Evolutionary conservation across 2,888 invertebrate genomes (phyloP).

Genomic region (Globia sparganii): DNA sequence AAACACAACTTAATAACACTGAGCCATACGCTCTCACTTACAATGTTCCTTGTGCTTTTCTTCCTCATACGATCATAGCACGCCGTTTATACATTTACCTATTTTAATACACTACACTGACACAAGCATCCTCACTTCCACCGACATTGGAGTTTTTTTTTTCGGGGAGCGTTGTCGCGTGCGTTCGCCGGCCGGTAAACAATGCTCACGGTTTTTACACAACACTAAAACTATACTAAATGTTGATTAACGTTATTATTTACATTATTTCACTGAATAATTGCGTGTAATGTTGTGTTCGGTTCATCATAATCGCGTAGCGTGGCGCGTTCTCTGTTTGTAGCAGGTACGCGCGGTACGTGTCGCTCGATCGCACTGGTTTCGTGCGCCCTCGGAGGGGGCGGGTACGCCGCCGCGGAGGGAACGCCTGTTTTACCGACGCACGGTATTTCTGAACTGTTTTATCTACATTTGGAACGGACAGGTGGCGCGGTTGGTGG

Average conservation of each 20-base stretch:
- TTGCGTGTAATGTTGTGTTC: conserved; percentile 82
- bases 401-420: conserved; percentile 75
- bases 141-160: conserved; percentile 87
- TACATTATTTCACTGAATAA: conserved; percentile 90
- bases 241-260: conserved; percentile 91
- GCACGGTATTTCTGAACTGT: conserved; percentile 59
- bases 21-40: conserved; percentile 85
- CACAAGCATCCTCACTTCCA: conserved; percentile 86
- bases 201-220: conserved; percentile 88
- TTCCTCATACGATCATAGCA: conserved; percentile 91
- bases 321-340: conserved; percentile 79
- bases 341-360: conserved; percentile 82
- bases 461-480: conserved; percentile 76
- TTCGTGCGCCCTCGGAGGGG: conserved; percentile 77
- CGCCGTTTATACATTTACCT: conserved; percentile 89
- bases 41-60: conserved; percentile 89
- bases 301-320: conserved; percentile 85
- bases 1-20: conserved; percentile 85
- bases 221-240: conserved; percentile 88
- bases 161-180: conserved; percentile 89
- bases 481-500: conserved; percentile 82
- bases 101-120: conserved; percentile 89
- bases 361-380: conserved; percentile 89
- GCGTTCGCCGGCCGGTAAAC: conserved; percentile 92
- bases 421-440: conserved; percentile 76